A percentile compares a stretch with the other conserved stretches of the same genome.
phyloP scores from a whole-genome alignment of 2,113 vertebrate genomes.

The Zonotrichia leucophrys region DNA sequence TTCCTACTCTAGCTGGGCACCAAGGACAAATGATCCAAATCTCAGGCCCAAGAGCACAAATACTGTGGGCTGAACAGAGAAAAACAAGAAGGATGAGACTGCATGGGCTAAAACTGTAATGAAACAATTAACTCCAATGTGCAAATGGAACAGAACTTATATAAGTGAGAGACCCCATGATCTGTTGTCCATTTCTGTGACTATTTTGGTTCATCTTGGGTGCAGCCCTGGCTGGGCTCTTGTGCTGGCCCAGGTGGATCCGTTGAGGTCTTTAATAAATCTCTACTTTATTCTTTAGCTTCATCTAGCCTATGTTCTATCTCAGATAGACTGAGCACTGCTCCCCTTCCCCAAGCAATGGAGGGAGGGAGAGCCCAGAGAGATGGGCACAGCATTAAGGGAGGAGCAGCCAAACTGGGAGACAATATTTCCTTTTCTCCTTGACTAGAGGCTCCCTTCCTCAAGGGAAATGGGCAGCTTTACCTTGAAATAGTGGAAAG shows the following conservation, averaged over 20 bases:
- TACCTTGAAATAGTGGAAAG: background rate
- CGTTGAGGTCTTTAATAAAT: background rate
- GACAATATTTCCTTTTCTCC: background rate
- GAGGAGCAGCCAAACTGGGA: background rate
- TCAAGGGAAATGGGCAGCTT: background rate
- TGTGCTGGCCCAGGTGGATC: background rate
- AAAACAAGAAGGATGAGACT: background rate
- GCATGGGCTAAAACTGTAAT: fast-evolving
- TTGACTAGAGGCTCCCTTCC: background rate
- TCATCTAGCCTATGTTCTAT: background rate
- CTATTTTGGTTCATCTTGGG: background rate
- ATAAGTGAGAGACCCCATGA: background rate
- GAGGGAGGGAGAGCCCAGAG: background rate
- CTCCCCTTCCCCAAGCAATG: background rate
- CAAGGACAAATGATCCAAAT: background rate
- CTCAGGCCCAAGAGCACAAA: background rate
- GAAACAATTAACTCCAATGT: background rate
- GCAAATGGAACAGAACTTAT: background rate
- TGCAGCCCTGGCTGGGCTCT: background rate
- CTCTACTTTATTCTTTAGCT: background rate
- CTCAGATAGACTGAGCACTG: background rate
- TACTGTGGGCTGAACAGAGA: fast-evolving
- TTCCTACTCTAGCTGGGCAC: background rate
- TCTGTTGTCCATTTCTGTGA: background rate
- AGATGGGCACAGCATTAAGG: background rate